Conservation (phyloP, 2,113 vertebrate genomes). For the Colistium nudipinnis region DNA sequence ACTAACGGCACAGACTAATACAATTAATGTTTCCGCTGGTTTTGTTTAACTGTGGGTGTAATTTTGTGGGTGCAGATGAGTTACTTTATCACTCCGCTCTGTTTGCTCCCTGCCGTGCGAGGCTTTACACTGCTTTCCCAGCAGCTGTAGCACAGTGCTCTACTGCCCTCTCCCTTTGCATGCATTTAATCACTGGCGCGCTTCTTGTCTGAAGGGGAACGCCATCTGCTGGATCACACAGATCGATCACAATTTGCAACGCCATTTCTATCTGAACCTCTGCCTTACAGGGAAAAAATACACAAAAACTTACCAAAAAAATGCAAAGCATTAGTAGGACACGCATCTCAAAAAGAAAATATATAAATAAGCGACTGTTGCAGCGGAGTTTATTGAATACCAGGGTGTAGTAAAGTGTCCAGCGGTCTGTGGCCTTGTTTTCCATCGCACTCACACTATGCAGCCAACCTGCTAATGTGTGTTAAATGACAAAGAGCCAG, state of each 20-base stretch:
- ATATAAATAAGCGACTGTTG: too few relatives aligned
- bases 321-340: too few relatives aligned
- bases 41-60: conserved; percentile 18
- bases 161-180: conserved; percentile 62
- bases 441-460: conserved; percentile 28
- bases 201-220: background rate
- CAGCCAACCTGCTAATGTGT: conserved; percentile 53
- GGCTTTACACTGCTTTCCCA: background rate
- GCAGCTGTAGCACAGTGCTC: conserved; percentile 36
- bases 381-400: conserved; percentile 21
- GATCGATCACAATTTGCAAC: background rate
- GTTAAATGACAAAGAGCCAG: conserved; percentile 62
- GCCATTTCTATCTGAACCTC: background rate
- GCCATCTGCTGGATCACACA: conserved; percentile 60
- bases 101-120: background rate
- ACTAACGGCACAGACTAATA: conserved; percentile 3
- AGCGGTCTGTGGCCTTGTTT: conserved; percentile 21
- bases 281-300: background rate
- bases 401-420: conserved; percentile 4
- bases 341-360: too few relatives aligned
- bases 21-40: background rate
- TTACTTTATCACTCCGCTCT: conserved; percentile 19
- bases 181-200: conserved; percentile 2
- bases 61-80: conserved; percentile 21
- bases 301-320: background rate